Base-by-base conservation (phyloP, 1,140 invertebrate species). In the Zaprionus nigranus region DNA sequence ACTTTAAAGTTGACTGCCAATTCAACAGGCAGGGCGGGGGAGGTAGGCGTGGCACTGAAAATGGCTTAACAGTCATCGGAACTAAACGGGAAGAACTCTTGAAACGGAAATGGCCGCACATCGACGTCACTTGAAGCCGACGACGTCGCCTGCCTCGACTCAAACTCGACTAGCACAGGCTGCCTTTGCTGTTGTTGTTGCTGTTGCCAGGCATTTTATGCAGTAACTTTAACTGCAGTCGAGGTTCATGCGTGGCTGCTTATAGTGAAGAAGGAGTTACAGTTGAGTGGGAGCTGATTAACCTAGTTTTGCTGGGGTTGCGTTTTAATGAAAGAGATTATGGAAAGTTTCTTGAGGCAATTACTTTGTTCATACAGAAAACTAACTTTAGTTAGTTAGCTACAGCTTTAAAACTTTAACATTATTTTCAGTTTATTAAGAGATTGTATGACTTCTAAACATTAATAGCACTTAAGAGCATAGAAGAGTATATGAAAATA, bases 91-190 rank as follows among this genome's bases (percentile, higher is more conserved):
- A 12, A 65, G 70, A 79, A 82, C 82, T 82, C 87, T 72, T 17
- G 81, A 84, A 84, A 69, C 81, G 81, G 79, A 86, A 87, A 83
- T 87, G 73, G 65, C 54, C 79, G 76, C 66, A 72, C 76, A 82
- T 76, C 56, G 73, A 70, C 76, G 68, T 74, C 75, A 68, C 57
- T 69, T 74, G 57, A 69, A 66, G 78, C 69, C 67, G 34, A 70
- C 73, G 36, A 46, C 38, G 40, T 78, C 73, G 40, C 53, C 38
- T 63, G 62, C 61, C 36, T 51, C 61, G 6, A 5, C 26, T n/a
- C n/a, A n/a, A n/a, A n/a, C n/a, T n/a, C n/a, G n/a, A n/a, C n/a
- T n/a, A n/a, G 4, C 49, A 12, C 9, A 34, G 22, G 22, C 17
- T 17, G 15, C 2, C 26, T n/a, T 13, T 54, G 40, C 17, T 60